Evolutionary conservation across 2,113 vertebrate genomes (phyloP), one percentile per base, ranked within the genome.

Genomic region (Alligator mississippiensis): DNA sequence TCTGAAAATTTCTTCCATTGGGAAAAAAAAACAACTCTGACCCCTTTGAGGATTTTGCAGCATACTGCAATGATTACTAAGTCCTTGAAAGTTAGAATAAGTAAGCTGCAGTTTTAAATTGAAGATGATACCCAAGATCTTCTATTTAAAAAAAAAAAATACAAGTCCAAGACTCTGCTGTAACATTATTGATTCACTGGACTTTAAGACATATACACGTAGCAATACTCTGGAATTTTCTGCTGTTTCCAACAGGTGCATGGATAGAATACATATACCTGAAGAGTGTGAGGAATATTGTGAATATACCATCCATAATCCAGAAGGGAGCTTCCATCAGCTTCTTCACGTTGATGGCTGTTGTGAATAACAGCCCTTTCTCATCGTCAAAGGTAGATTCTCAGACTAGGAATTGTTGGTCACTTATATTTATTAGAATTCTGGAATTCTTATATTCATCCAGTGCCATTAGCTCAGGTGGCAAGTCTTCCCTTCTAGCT

Each of bases 221-320:
- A 96, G 97, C 95, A 97, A 97, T 97, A 97, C 96, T 97, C 88
- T 97, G 96, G 96, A 97, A 96, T 97, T 97, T 97, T 97, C 97
- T 97, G 95, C 96, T 97, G 97, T 97, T 94, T 97, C 96, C 97
- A 97, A 97, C 97, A 97, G 96, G 97, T 97, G 92, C 97, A 96
- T 97, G 97, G 96, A 97, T 97, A 97, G 86, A 97, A 94, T 97
- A 94, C 96, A 97, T 96, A 97, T 97, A 94, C 96, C 96, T 94
- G 97, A 97, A 97, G 97, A 97, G 58, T 97, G 94, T 97, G 96
- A 95, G 93, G 88, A 97, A 93, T 96, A 95, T 94, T 97, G 92
- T 97, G 96, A 96, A 90, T 97, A 92, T 94, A 86, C 92, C 96
- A 97, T 94, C 97, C 93, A 96, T 97, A 96, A 96, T 87, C 96